Evolutionary conservation across 2,797 vertebrate species (phyloP), one percentile per base, ranked within the genome.

Genomic region (Pangasius djambal): DNA sequence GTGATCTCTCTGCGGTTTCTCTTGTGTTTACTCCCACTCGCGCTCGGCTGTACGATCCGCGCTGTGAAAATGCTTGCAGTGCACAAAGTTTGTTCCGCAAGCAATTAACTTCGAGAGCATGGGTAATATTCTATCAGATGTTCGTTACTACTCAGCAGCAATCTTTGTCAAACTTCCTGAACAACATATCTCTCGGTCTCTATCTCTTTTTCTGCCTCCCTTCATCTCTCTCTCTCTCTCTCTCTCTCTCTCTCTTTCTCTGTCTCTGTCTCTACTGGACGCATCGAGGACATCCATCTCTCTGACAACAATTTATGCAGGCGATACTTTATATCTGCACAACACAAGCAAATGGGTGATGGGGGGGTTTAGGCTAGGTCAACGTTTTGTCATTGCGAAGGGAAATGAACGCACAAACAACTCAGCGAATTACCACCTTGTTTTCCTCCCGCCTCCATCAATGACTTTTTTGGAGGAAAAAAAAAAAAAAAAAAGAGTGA

Each of bases 211-310:
- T n/a, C 52, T 31, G 50, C 22, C 75, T 57, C 57, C 34, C 28
- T 31, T 20, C 67, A 22, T 25, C 25, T 3, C 61, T 9, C 52
- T 0, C 89, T n/a, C 81, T 91, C 85, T 87, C 57, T 88, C 91
- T 90, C 31, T 70, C 3, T 40, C 40, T 40, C 40, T 40, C 89
- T n/a, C 81, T 91, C 85, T 87, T 37, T 88, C 91, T 90, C 31
- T 75, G 40, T 40, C 40, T 40, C 40, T 40, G 4, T 40, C 57
- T 79, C 84, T 70, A 72, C 57, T 44, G 87, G 74, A 90, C n/a
- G 16, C 61, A 84, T 89, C 90, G 85, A 87, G 90, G 90, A 83
- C 92, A 92, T 94, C 92, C 82, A 86, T 94, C 90, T 94, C 90
- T 83, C 79, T 93, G 92, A 93, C 93, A 94, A 90, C 87, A 87